Evolutionary conservation across 2,113 vertebrate genomes (phyloP), one percentile per base, ranked within the genome.

Genomic region (Copsychus sechellarum): DNA sequence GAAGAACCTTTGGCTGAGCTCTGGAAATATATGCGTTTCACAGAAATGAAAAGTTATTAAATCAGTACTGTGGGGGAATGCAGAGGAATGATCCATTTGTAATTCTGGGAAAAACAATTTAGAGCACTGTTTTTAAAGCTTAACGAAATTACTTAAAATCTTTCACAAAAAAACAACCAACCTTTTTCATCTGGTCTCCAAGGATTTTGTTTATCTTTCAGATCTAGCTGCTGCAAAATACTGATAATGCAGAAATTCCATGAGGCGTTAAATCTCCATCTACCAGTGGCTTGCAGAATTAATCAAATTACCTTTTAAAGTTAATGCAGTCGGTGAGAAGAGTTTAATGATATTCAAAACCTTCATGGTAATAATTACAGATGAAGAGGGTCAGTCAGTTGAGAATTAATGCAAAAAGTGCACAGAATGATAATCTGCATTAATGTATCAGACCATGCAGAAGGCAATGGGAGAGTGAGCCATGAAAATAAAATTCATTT

Each of bases 281-380:
- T 98, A 97, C 71, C 90, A 97, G 69, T 90, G 84, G 71, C 96
- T 98, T 96, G 69, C 93, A 58, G 74, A 97, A 97, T 98, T 98
- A 98, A 98, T 98, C 96, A 98, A 97, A 98, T 98, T 98, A 98
- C 95, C 94, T 97, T 97, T 97, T 97, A 97, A 97, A 97, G 95
- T 96, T 97, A 97, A 97, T 97, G 95, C 82, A 97, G 91, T 95
- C 24, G 25, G 92, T 97, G 96, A 97, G 95, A 97, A 97, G 95
- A 97, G 88, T 97, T 97, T 98, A 98, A 98, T 98, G 93, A 96
- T 97, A 98, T 98, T 98, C 97, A 97, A 96, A 97, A 96, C 91
- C 89, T 97, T 97, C 95, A 90, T 97, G 92, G 94, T 97, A 97
- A 97, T 98, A 98, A 98, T 98, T 98, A 98, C 95, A 97, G 95